Conservation (phyloP, 1,140 invertebrate species). For the Goniozus legneri region DNA sequence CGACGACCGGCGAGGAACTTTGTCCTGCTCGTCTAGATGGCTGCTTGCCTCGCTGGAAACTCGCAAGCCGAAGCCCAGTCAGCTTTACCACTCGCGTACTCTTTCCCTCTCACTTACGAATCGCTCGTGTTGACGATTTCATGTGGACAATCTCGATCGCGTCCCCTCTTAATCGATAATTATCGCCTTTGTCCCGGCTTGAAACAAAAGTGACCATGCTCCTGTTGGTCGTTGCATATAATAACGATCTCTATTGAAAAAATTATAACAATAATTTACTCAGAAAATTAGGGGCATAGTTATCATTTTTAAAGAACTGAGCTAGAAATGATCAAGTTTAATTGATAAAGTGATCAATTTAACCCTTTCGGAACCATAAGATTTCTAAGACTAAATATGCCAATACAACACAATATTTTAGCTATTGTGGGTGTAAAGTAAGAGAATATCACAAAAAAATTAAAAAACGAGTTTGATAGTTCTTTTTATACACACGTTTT, state of each 20-base stretch:
- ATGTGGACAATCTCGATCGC: slow-evolving; percentile 43
- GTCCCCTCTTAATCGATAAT: slow-evolving; percentile 30
- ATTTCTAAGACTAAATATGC: no score
- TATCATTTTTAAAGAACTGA: neutral
- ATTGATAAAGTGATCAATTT: no score
- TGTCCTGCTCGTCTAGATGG: slow-evolving; percentile 32
- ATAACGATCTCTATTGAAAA: no score
- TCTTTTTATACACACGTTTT: no score
- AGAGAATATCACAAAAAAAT: no score
- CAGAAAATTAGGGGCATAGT: neutral
- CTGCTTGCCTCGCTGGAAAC: slow-evolving; percentile 42
- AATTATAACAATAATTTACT: no score
- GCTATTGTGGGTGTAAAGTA: no score
- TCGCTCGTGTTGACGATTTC: slow-evolving; percentile 25
- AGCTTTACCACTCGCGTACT: slow-evolving; percentile 33
- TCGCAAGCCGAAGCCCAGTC: slow-evolving; percentile 47
- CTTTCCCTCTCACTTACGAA: slow-evolving; percentile 19
- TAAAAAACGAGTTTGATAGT: no score
- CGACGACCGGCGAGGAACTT: slow-evolving; percentile 35
- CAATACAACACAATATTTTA: no score
- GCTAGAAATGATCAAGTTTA: no score
- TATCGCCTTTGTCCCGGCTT: slow-evolving; percentile 41
- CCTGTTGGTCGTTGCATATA: no score
- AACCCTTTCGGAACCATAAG: no score
- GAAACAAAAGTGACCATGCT: slow-evolving; percentile 19